Evolutionary conservation across 2,888 invertebrate genomes (phyloP).

Genomic region (Cynaeus angustus): DNA sequence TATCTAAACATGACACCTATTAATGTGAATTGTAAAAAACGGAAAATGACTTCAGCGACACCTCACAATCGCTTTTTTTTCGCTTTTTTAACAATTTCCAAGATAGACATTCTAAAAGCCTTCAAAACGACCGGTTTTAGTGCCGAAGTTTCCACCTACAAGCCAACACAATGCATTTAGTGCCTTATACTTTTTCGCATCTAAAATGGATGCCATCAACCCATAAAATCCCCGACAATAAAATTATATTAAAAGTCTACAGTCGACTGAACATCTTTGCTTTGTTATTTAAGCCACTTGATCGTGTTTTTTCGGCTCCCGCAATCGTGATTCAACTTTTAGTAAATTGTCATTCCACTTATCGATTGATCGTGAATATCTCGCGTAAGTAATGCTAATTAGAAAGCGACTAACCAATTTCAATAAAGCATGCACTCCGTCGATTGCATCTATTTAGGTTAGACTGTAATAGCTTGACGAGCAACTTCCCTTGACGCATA

Average conservation of each 20-base stretch:
- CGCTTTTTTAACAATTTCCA: too few species aligned
- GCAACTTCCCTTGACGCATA: slow-evolving; percentile 28
- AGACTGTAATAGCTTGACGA: slow-evolving; percentile 11
- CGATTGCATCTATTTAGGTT: slow-evolving; percentile 30
- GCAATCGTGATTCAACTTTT: too few species aligned
- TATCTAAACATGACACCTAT: too few species aligned
- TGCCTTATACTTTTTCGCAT: background rate
- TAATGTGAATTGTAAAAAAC: too few species aligned
- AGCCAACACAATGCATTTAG: too few species aligned
- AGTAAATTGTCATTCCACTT: background rate
- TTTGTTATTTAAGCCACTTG: slow-evolving; percentile 33
- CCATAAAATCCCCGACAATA: slow-evolving; percentile 29
- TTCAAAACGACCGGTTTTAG: too few species aligned
- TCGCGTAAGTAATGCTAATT: slow-evolving; percentile 15
- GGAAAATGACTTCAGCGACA: too few species aligned
- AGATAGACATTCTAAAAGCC: too few species aligned
- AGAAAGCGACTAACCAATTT: slow-evolving; percentile 2
- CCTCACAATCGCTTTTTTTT: too few species aligned
- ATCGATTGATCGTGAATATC: background rate
- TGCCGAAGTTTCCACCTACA: too few species aligned
- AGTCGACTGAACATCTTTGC: slow-evolving; percentile 30
- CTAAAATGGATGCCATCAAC: slow-evolving; percentile 5
- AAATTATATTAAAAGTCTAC: slow-evolving; percentile 28
- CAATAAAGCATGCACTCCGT: slow-evolving; percentile 14
- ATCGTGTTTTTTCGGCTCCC: background rate